A percentile compares a stretch with the other conserved stretches of the same genome.
phyloP scores from a whole-genome alignment of 2,888 invertebrate species.

The Branchipolynoe longqiensis region DNA sequence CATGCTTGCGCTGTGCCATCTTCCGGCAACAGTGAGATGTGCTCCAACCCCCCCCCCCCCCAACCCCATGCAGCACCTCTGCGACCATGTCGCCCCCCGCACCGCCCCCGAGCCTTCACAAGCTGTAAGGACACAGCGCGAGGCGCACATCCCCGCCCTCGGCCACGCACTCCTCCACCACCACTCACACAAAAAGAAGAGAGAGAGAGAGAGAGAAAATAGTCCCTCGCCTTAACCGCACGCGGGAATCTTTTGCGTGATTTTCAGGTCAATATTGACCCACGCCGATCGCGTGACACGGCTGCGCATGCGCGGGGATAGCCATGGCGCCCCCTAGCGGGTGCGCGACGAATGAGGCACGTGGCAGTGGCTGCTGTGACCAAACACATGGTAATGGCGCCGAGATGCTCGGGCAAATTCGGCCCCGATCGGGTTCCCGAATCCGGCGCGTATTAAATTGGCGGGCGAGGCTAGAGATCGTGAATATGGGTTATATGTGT shows the following conservation, averaged over 20 bases:
- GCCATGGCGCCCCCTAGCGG: neutral
- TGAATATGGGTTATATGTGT: too few species aligned
- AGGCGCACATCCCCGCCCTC: too few species aligned
- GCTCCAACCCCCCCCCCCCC: neutral
- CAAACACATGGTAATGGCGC: constrained; percentile 6
- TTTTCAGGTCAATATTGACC: constrained; percentile 54
- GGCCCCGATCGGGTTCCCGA: constrained; percentile 1
- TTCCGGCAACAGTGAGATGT: neutral
- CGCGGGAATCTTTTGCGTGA: constrained; percentile 24
- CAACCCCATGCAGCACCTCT: neutral
- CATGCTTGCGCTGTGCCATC: neutral
- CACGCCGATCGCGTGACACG: constrained; percentile 28
- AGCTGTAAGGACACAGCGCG: too few species aligned
- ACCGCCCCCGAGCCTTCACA: neutral
- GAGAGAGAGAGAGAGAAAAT: neutral
- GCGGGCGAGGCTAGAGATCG: too few species aligned
- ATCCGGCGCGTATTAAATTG: too few species aligned
- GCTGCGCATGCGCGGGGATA: constrained; percentile 30
- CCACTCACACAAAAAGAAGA: neutral
- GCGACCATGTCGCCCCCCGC: neutral
- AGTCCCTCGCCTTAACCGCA: constrained; percentile 3
- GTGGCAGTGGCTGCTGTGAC: neutral
- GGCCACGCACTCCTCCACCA: neutral
- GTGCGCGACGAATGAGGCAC: neutral
- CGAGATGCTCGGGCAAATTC: neutral